Percentiles rank a stretch among this genome's conserved stretches.
These are phyloP conservation scores for Diabrotica virgifera DNA, from an alignment of 1,140 invertebrate genomes.

Conservation along the genomic window DNA sequence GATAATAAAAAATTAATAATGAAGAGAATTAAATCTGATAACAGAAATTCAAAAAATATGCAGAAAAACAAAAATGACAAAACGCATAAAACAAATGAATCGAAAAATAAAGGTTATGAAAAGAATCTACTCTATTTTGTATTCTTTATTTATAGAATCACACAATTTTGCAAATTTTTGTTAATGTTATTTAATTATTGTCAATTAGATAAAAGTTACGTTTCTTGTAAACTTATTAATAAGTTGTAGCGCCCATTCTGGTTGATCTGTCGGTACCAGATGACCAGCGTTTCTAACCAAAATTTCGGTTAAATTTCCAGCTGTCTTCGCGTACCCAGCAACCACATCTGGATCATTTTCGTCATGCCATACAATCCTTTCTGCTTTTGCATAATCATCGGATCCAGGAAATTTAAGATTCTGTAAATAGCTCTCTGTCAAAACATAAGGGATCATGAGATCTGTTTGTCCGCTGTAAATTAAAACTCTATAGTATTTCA, in stretches of 20 bases:
- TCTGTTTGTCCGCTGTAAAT: conserved; percentile 82
- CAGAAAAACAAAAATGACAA: too few species aligned
- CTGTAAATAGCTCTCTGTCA: conserved; percentile 67
- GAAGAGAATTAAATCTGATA: too few species aligned
- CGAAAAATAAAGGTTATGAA: too few species aligned
- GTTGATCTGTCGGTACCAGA: conserved; percentile 76
- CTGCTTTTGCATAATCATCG: conserved; percentile 59
- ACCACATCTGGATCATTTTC: conserved; percentile 57
- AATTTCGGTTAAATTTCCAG: conserved; percentile 70
- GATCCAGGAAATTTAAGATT: conserved; percentile 62
- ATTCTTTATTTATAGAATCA: too few species aligned
- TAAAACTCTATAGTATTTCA: conserved; percentile 62
- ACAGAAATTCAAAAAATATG: too few species aligned
- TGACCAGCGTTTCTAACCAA: conserved; percentile 76
- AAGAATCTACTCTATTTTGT: too few species aligned
- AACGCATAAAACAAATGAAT: too few species aligned
- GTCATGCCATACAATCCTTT: conserved; percentile 62
- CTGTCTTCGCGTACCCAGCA: conserved; percentile 69
- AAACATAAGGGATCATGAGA: conserved; percentile 76
- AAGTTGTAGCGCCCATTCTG: conserved; percentile 68
- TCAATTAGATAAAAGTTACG: conserved; percentile 19
- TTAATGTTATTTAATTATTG: too few species aligned
- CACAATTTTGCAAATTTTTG: too few species aligned
- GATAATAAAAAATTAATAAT: too few species aligned
- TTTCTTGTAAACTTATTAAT: conserved; percentile 68